These are phyloP conservation scores for Diaperis boleti DNA, from an alignment of 2,888 invertebrate genomes.

Conservation along the genomic window DNA sequence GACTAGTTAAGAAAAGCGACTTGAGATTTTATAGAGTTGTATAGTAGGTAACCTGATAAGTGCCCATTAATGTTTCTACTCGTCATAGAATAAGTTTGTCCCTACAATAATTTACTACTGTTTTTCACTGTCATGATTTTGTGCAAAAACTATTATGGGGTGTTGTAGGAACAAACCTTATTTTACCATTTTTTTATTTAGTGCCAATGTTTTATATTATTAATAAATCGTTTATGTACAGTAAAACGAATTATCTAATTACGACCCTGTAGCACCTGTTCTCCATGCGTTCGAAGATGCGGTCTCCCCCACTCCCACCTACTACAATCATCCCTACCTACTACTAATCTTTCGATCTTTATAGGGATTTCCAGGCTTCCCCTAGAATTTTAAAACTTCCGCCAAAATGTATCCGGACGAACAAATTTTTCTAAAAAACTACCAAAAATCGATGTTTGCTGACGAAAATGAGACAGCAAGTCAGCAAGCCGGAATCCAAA, in stretches of 20 bases:
- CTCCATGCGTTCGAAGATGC: too few species aligned
- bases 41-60: constrained; percentile 14
- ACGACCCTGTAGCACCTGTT: background rate
- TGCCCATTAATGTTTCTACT: constrained; percentile 20
- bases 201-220: constrained; percentile 36
- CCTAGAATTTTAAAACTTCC: too few species aligned
- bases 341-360: too few species aligned
- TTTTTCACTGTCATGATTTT: too few species aligned
- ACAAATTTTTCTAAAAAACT: constrained; percentile 24
- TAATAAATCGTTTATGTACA: constrained; percentile 22
- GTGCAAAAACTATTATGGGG: too few species aligned
- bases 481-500: constrained; percentile 55
- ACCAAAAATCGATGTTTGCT: constrained; percentile 8
- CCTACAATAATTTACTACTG: too few species aligned
- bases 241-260: background rate
- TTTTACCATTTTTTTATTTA: constrained; percentile 26
- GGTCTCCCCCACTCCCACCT: too few species aligned
- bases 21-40: constrained; percentile 12
- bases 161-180: too few species aligned
- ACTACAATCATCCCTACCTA: too few species aligned
- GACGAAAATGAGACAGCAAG: background rate
- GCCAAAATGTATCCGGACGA: constrained; percentile 5
- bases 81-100: too few species aligned
- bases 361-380: background rate
- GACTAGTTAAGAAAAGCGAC: constrained; percentile 1